These are phyloP conservation scores for Montipora cactus DNA, from an alignment of 64 coral and sea anemone species.

Conservation along the genomic window DNA sequence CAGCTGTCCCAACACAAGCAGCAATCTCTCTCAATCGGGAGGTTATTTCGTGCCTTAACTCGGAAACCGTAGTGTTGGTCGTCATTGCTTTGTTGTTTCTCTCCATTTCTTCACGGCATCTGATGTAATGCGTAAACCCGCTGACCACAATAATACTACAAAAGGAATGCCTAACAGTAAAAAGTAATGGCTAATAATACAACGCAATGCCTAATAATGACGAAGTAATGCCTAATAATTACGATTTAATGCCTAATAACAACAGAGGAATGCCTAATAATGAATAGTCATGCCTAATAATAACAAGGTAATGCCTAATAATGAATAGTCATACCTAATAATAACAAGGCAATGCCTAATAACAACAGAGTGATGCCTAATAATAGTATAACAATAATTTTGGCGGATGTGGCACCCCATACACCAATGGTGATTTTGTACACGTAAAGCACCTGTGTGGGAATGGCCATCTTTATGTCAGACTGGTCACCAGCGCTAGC, in stretches of 20 bases:
- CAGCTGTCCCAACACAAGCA: background rate
- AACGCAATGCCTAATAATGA: no score
- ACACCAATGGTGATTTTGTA: slow-evolving; percentile 68
- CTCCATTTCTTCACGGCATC: background rate
- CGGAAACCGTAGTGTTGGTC: background rate
- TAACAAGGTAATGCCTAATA: no score
- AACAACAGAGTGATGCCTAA: no score
- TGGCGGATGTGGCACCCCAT: no score
- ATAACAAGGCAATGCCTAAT: no score
- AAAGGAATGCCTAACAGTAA: background rate
- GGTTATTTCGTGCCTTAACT: background rate
- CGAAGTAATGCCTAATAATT: no score
- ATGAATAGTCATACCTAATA: no score
- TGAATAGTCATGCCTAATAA: no score
- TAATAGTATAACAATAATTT: no score
- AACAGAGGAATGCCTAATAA: no score
- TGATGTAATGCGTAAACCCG: background rate
- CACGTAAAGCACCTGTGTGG: slow-evolving; percentile 84
- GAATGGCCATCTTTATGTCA: slow-evolving; percentile 69
- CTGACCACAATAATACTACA: background rate
- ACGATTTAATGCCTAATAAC: no score
- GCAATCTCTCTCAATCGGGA: background rate
- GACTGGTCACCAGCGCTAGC: slow-evolving; percentile 26
- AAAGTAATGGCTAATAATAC: background rate
- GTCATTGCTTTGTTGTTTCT: background rate